A percentile compares a stretch with the other conserved stretches of the same genome.
Evolutionary conservation across 2,888 invertebrate species (phyloP).

Genomic region (Eupithecia vulgata): DNA sequence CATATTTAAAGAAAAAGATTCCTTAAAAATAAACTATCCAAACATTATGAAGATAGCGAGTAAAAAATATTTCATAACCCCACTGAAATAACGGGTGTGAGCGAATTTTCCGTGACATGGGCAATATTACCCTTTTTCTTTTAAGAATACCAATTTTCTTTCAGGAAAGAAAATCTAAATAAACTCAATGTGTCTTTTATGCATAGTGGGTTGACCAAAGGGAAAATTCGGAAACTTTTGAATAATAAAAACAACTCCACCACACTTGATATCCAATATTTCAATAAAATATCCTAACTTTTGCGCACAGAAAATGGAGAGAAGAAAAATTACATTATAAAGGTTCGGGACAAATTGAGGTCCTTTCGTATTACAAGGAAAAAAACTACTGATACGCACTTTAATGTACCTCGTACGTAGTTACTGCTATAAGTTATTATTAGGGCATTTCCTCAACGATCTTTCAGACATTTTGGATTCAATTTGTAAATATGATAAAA

Average conservation of each 20-base stretch:
- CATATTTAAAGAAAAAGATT: not conserved
- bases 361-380: slow-evolving; percentile 56
- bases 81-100: slow-evolving; percentile 47
- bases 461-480: not conserved
- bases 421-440: not conserved
- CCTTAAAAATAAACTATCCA: slow-evolving; percentile 28
- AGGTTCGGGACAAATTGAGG: slow-evolving; percentile 73
- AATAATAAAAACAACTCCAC: slow-evolving; percentile 77
- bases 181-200: slow-evolving; percentile 64
- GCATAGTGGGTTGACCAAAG: slow-evolving; percentile 54
- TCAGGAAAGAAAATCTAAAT: slow-evolving; percentile 63
- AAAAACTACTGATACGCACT: slow-evolving; percentile 48
- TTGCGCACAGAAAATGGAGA: slow-evolving; percentile 76
- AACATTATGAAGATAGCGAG: slow-evolving; percentile 35
- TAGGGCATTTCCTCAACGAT: not conserved
- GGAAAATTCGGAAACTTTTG: slow-evolving; percentile 67
- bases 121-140: slow-evolving; percentile 59
- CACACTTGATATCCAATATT: slow-evolving; percentile 82
- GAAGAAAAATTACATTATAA: slow-evolving; percentile 80
- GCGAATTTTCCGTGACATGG: slow-evolving; percentile 53
- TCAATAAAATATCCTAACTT: slow-evolving; percentile 77
- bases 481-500: not conserved
- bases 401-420: slow-evolving; percentile 16
- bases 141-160: slow-evolving; percentile 61
- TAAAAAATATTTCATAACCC: slow-evolving; percentile 48